Conservation (phyloP, 2,888 invertebrate genomes). For the Lapara coniferarum region DNA sequence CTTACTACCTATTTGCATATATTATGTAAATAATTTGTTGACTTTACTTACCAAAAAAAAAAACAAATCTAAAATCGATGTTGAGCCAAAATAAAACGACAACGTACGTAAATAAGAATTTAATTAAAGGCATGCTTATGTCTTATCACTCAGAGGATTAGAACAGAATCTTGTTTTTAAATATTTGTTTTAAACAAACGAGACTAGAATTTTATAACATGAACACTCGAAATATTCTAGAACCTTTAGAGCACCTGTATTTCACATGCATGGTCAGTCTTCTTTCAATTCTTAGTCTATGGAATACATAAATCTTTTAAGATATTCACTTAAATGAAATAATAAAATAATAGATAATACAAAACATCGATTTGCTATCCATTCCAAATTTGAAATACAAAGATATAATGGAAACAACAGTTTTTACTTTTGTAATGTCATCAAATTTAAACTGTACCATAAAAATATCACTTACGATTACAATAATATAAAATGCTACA, state of each 20-base stretch:
- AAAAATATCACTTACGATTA: background rate
- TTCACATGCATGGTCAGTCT: slow-evolving; percentile 43
- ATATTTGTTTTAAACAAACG: slow-evolving; percentile 22
- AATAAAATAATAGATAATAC: slow-evolving; percentile 8
- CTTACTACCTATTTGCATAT: too few species aligned
- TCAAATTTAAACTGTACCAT: background rate
- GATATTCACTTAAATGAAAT: slow-evolving; percentile 20
- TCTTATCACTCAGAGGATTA: slow-evolving; percentile 17
- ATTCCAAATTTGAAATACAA: background rate
- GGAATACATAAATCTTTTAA: slow-evolving; percentile 25
- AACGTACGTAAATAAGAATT: background rate
- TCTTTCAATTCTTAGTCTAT: slow-evolving; percentile 28
- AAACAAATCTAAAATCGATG: background rate
- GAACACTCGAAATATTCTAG: slow-evolving; percentile 25
- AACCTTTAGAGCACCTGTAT: slow-evolving; percentile 39
- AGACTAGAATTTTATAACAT: slow-evolving; percentile 30
- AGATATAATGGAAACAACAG: background rate
- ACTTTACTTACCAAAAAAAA: too few species aligned
- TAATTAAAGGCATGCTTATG: slow-evolving; percentile 16
- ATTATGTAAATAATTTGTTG: too few species aligned
- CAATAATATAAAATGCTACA: background rate
- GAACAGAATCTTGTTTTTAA: slow-evolving; percentile 19
- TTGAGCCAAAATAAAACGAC: background rate
- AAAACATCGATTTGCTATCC: background rate
- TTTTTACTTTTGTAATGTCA: background rate